Evolutionary conservation across 2,113 vertebrate genomes (phyloP).

Genomic region (Melanocharis versteri): DNA sequence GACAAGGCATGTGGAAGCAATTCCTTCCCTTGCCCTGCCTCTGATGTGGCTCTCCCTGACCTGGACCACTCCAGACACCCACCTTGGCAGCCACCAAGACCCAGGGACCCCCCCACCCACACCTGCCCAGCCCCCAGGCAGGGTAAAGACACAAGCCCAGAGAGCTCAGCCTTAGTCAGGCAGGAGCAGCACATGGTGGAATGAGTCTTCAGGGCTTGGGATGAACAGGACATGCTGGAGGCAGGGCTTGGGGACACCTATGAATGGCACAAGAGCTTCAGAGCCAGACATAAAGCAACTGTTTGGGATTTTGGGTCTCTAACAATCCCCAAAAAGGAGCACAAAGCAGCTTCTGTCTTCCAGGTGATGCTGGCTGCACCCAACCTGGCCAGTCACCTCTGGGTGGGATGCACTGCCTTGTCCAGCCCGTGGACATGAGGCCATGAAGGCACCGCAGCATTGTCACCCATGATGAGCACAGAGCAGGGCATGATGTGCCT

Average conservation of each 20-base stretch:
- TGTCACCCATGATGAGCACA: accelerated
- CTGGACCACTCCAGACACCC: not conserved
- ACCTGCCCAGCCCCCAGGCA: not conserved
- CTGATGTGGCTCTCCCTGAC: not conserved
- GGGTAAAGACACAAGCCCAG: not conserved
- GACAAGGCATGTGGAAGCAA: not conserved
- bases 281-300: not conserved
- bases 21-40: not conserved
- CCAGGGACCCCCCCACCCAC: not conserved
- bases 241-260: not conserved
- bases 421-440: not conserved
- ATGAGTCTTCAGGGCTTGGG: not conserved
- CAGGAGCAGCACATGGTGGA: not conserved
- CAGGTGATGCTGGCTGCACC: not conserved
- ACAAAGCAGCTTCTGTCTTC: not conserved
- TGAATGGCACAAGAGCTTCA: not conserved
- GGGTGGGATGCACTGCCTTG: not conserved
- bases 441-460: accelerated
- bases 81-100: not conserved
- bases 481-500: not conserved
- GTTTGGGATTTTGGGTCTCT: not conserved
- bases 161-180: not conserved
- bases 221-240: not conserved
- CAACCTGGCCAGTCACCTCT: not conserved
- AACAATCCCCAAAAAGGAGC: not conserved